Evolutionary conservation across 2,797 vertebrate genomes (phyloP), one percentile per base, ranked within the genome.

Genomic region (Gallinago solitaria): DNA sequence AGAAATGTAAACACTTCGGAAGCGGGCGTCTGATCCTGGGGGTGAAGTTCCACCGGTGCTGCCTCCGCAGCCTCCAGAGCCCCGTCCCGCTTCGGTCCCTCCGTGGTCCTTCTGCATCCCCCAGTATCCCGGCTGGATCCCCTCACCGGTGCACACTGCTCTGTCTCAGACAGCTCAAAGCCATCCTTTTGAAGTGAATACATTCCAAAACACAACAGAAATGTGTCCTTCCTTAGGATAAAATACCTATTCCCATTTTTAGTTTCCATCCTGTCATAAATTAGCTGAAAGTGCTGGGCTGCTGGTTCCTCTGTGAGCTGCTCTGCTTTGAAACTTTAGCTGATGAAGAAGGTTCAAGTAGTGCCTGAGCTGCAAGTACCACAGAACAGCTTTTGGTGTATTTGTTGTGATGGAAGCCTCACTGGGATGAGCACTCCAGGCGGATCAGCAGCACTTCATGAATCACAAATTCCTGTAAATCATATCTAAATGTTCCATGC

Each of bases 401-500:
- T 87, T 24, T 91, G 30, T 87, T 96, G 68, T 41, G 76, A 25
- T 43, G 53, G 73, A 75, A 60, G 20, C 87, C 85, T 85, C 48
- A 5, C 63, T 75, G 81, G 21, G 63, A 87, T 37, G 68, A 77
- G 59, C 65, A 64, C 37, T 83, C 87, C 18, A 47, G 87, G 35
- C 12, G 3, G 43, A 48, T 43, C 35, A 39, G 64, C 54, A 61
- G 39, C 59, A 48, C 47, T 24, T 48, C 47, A 24, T 23, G 23
- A 24, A 48, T 48, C 47, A 48, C 47, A 24, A 24, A 48, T 48
- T 13, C 68, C 69, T 71, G 0, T 28, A 28, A 61, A 85, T 32
- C 17, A 24, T 5, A 33, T 59, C 96, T 98, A 98, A 96, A 98
- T 75, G 41, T 98, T 97, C 98, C 98, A 98, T 17, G 90, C 95